A percentile compares a stretch with the other conserved stretches of the same genome.
phyloP scores from a whole-genome alignment of 2,113 vertebrate genomes.

The Zosterops japonicus region DNA sequence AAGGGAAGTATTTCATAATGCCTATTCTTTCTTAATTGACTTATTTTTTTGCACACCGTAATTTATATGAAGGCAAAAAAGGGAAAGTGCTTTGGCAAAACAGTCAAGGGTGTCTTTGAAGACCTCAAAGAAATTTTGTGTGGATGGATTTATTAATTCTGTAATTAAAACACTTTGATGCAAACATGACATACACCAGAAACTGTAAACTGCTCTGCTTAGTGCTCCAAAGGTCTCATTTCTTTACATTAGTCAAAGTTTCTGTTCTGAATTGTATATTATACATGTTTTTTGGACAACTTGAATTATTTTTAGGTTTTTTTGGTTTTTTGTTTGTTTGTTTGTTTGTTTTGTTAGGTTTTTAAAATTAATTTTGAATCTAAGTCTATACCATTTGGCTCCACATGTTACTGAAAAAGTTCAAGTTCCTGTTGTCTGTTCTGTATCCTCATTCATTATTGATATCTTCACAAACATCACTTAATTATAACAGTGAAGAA shows the following conservation, averaged over 20 bases:
- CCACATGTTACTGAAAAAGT: neutral
- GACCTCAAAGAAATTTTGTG: neutral
- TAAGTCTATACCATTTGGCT: neutral
- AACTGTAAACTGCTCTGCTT: neutral
- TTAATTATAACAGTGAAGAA: neutral
- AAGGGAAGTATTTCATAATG: slow-evolving; percentile 13
- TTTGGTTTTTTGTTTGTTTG: neutral
- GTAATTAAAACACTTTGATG: slow-evolving; percentile 15
- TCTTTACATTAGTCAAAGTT: neutral
- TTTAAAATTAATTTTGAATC: neutral
- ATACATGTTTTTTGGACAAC: neutral
- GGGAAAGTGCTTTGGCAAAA: neutral
- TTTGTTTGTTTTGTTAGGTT: neutral
- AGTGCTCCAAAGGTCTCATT: neutral
- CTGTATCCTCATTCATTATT: neutral
- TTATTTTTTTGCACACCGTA: neutral
- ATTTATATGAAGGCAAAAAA: neutral
- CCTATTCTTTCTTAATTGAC: neutral
- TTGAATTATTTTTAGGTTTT: neutral
- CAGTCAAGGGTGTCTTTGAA: slow-evolving; percentile 14
- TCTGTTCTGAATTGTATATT: neutral
- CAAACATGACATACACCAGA: neutral
- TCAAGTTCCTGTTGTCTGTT: neutral
- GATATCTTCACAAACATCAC: neutral
- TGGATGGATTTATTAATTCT: neutral